Evolutionary conservation across 92 coral and sea anemone genomes (phyloP).

Genomic region (Porites cylindrica): DNA sequence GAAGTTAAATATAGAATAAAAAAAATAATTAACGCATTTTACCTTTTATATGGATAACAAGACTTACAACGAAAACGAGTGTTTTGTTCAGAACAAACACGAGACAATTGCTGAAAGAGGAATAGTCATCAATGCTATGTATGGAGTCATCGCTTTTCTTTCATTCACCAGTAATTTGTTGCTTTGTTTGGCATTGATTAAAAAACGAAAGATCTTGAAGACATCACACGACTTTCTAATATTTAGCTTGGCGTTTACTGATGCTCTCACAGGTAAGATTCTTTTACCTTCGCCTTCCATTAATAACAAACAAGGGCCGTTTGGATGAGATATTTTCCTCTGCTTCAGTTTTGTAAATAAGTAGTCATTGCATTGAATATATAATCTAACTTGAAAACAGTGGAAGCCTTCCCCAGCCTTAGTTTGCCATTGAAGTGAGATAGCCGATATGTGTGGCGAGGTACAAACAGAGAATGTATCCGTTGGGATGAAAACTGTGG

Average conservation of each 20-base stretch:
- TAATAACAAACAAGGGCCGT: too few species aligned
- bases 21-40: too few species aligned
- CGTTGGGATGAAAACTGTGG: too few species aligned
- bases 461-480: too few species aligned
- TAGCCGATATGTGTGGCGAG: too few species aligned
- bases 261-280: conserved; percentile 20
- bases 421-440: too few species aligned
- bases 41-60: not conserved
- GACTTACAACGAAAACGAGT: not conserved
- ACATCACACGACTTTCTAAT: conserved; percentile 18
- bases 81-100: not conserved
- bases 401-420: too few species aligned
- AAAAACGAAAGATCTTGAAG: conserved; percentile 6
- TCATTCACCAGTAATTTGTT: conserved; percentile 28
- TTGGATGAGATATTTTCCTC: too few species aligned
- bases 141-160: conserved; percentile 33
- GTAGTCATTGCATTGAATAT: too few species aligned
- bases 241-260: conserved; percentile 32
- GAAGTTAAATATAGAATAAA: not conserved
- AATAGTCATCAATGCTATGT: not conserved
- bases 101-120: not conserved
- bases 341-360: too few species aligned
- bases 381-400: too few species aligned
- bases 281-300: too few species aligned
- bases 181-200: conserved; percentile 16